Evolutionary conservation across 1,140 invertebrate species (phyloP).

Genomic region (Caenorhabditis briggsae): DNA sequence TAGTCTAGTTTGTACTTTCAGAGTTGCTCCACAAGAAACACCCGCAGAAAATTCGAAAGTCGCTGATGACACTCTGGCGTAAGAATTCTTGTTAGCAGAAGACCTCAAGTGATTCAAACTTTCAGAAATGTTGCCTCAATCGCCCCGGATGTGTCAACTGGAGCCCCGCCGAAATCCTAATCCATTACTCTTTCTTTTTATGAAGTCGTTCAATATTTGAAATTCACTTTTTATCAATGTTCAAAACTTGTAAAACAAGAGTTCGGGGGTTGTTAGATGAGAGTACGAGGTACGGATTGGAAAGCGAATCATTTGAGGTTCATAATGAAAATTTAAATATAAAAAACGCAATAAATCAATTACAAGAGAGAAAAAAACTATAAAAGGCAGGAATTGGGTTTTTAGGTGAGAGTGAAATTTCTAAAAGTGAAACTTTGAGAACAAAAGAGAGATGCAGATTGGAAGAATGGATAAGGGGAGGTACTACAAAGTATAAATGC

Average conservation of each 20-base stretch:
- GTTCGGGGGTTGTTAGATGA: no score
- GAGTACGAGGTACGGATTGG: no score
- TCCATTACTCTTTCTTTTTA: background rate
- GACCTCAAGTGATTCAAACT: background rate
- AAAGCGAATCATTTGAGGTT: no score
- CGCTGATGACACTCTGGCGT: constrained; percentile 7
- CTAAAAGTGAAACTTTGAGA: no score
- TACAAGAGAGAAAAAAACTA: no score
- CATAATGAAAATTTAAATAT: no score
- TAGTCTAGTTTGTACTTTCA: background rate
- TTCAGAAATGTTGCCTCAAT: background rate
- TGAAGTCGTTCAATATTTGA: no score
- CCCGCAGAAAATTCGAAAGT: background rate
- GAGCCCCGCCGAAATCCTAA: background rate
- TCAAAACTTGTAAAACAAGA: no score
- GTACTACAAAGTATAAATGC: background rate
- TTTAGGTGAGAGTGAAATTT: no score
- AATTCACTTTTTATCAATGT: no score
- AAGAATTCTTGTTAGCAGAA: background rate
- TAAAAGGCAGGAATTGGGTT: no score
- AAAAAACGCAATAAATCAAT: no score
- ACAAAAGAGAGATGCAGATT: background rate
- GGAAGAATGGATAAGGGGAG: background rate
- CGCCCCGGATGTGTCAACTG: background rate
- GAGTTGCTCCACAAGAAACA: background rate